Evolutionary conservation across 2,888 invertebrate genomes (phyloP), one percentile per base, ranked within the genome.

Genomic region (Holacanthella duospinosa): DNA sequence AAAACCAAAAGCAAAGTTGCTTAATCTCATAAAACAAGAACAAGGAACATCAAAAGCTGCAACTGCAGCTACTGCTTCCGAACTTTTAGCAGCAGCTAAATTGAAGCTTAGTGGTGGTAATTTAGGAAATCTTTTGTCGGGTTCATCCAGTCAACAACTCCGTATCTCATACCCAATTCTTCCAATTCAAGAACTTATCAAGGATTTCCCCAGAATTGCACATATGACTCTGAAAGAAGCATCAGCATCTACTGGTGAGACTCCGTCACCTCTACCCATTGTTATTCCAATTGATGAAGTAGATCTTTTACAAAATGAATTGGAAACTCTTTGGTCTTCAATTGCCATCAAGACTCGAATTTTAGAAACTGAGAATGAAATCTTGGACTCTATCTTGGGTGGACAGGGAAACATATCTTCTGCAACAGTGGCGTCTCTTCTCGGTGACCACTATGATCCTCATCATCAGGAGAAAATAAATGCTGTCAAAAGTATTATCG

Each of bases 281-380:
- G 59, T 63, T 12, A 57, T 36, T 12, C 59, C 67, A 1, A 87
- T 92, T 81, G 93, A 94, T 73, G 93, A 95, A 75, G 79, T 94
- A 57, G 93, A 94, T 76, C 82, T 84, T 1, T 79, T 95, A 12
- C 94, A 95, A 76, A 79, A 87, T 59, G 94, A 95, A 76, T 78
- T 94, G 59, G 94, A 95, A 78, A 86, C 86, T 26, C 79, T 94
- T 59, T 80, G 94, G 27, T 88, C 90, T 0, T 87, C 87, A 59
- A 88, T 88, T 60, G 90, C 90, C 0, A 83, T 91, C 21, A 82
- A 93, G 62, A 83, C 86, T 70, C 82, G 90, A 71, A 84, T 86
- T 65, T 82, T 94, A n/a, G 86, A 78, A 62, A 74, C 74, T 55
- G 79, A 80, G 71, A 66, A 69, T 28, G 55, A 36, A 1, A 29